A percentile compares a stretch with the other conserved stretches of the same genome.
phyloP scores from a whole-genome alignment of 2,113 vertebrate genomes.

The Spilogale gracilis region DNA sequence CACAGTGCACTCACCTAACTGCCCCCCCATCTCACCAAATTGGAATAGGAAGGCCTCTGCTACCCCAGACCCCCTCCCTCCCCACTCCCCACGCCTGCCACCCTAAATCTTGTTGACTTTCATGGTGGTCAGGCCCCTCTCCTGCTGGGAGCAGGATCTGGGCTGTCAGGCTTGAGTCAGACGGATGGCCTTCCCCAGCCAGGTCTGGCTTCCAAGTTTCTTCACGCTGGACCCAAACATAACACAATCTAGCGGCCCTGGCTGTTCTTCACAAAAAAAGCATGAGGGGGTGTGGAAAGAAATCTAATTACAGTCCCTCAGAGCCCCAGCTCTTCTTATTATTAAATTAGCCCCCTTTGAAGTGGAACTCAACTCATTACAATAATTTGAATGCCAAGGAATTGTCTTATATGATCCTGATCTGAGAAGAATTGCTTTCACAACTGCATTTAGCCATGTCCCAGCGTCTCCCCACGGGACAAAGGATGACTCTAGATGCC shows the following conservation, averaged over 20 bases:
- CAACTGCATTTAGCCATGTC: not conserved
- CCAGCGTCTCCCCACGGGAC: not conserved
- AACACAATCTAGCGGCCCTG: slow-evolving; percentile 64
- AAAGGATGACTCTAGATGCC: not conserved
- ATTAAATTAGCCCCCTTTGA: slow-evolving; percentile 64
- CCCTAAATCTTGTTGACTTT: slow-evolving; percentile 47
- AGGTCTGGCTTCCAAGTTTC: slow-evolving; percentile 67
- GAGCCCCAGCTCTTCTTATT: slow-evolving; percentile 55
- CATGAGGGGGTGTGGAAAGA: slow-evolving; percentile 59
- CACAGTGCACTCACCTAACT: not conserved
- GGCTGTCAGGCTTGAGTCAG: slow-evolving; percentile 71
- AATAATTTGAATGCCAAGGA: slow-evolving; percentile 69
- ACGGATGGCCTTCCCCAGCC: slow-evolving; percentile 64
- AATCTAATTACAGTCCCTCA: slow-evolving; percentile 78
- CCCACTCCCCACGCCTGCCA: not conserved
- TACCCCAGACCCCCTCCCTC: not conserved
- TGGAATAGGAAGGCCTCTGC: not conserved
- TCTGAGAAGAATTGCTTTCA: slow-evolving; percentile 65
- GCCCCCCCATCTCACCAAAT: not conserved
- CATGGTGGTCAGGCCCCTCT: not conserved
- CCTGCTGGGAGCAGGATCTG: slow-evolving; percentile 71
- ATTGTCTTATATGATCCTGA: not conserved
- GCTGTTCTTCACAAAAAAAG: slow-evolving; percentile 77
- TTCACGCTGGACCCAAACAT: slow-evolving; percentile 68
- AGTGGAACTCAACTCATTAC: slow-evolving; percentile 62